Base-by-base conservation (phyloP, 2,113 vertebrate genomes). In the Thomomys bottae region DNA sequence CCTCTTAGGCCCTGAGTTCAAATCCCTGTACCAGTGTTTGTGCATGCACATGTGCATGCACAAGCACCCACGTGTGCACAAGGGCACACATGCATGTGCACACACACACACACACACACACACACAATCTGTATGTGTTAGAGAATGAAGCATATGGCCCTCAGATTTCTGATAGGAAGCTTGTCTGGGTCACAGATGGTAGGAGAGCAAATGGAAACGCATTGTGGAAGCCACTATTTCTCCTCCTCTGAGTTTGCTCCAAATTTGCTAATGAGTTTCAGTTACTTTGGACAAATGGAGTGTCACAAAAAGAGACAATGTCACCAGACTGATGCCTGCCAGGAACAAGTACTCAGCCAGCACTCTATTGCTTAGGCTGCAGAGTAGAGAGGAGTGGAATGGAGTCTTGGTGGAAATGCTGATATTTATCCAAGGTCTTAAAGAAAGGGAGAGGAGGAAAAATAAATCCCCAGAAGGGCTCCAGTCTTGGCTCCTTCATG, bases 231-330 rank as follows among this genome's bases (percentile, higher is more conserved):
- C 84, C 32, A 72, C 59, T 90, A n/a, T 84, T 63, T 83, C 89
- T 72, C 4, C 9, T 84, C 87, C 95, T 93, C 93, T 92, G 87
- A 93, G 42, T 89, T 90, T 90, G 68, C 64, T 93, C 89, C 89
- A 87, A 54, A 91, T 87, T 89, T 93, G 77, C 72, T 95, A 92
- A 86, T 66, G 64, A 94, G 81, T 79, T 73, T 93, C 49, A 49
- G 63, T 92, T 90, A 71, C 84, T 92, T 88, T 88, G 73, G 90
- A 89, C 64, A 82, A 87, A 93, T 57, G 91, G 78, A 61, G 36
- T 94, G n/a, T 68, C 80, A 91, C 64, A 68, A 81, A 90, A 92
- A 93, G 92, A 88, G 66, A 84, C 67, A 17, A 80, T 82, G 84
- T 90, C 70, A 90, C 80, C 64, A 86, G 72, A 78, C 67, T 70